Percentiles rank a stretch among this genome's conserved stretches.
phyloP scores from a whole-genome alignment of 2,113 vertebrate genomes.

The Sylvilagus bachmani region DNA sequence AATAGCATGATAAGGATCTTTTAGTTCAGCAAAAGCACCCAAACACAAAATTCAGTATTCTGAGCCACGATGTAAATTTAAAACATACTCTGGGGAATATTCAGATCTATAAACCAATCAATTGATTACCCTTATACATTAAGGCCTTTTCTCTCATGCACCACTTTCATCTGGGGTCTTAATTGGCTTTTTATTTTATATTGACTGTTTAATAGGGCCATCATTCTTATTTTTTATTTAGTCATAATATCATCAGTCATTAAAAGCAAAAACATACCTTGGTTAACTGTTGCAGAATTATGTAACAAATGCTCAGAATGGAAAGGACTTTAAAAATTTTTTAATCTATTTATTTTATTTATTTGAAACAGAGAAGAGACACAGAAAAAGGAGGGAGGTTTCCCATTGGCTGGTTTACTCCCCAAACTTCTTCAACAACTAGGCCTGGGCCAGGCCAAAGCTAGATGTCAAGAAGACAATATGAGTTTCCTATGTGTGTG shows the following conservation, averaged over 20 bases:
- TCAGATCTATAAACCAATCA: conserved; percentile 52
- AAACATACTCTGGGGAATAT: neutral
- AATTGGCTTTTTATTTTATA: conserved; percentile 66
- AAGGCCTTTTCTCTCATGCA: neutral
- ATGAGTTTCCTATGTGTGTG: no score
- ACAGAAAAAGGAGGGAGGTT: no score
- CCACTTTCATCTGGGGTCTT: conserved; percentile 43
- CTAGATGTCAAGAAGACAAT: no score
- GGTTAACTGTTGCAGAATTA: neutral
- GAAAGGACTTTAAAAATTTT: neutral
- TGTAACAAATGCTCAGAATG: neutral
- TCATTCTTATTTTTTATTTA: conserved; percentile 65
- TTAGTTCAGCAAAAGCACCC: conserved; percentile 49
- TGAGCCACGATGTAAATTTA: conserved; percentile 33
- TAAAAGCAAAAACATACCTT: neutral
- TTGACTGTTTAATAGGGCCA: conserved; percentile 52
- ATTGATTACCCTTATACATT: conserved; percentile 44
- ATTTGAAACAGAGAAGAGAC: no score
- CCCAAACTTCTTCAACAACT: no score
- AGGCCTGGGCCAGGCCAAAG: no score
- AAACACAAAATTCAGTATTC: conserved; percentile 54
- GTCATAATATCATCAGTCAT: conserved; percentile 32
- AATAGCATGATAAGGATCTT: neutral
- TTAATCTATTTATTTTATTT: no score
- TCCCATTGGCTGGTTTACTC: no score